Evolutionary conservation across 2,888 invertebrate species (phyloP).

Genomic region (Ophion obscuratus): DNA sequence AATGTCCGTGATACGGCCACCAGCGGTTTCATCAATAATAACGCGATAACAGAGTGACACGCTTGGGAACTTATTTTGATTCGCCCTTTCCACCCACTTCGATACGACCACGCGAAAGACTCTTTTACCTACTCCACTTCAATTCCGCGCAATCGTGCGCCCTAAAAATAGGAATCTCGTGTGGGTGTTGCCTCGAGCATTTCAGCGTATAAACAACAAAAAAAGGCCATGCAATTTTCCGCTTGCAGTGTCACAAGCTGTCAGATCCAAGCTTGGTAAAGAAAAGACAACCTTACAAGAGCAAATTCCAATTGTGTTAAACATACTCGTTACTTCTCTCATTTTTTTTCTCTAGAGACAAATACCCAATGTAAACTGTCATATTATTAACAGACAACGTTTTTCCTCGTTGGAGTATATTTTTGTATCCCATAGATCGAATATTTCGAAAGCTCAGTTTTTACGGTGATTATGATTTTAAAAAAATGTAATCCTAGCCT

Average conservation of each 20-base stretch:
- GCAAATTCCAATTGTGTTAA: neutral
- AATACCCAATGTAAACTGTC: neutral
- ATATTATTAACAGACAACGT: too few relatives aligned
- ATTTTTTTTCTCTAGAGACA: neutral
- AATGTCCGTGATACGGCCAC: constrained; percentile 26
- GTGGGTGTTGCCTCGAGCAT: constrained; percentile 36
- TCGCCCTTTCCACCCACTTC: constrained; percentile 55
- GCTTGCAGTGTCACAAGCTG: neutral
- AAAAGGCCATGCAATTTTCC: constrained; percentile 27
- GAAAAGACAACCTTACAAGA: neutral
- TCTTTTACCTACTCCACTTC: constrained; percentile 48
- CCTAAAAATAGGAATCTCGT: constrained; percentile 38
- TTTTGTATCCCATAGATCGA: too few relatives aligned
- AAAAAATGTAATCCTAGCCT: too few relatives aligned
- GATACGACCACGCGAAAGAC: constrained; percentile 39
- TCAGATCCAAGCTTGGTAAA: neutral
- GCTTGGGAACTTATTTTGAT: constrained; percentile 58
- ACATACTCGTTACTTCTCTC: neutral
- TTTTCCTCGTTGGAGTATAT: too few relatives aligned
- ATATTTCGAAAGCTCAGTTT: too few relatives aligned
- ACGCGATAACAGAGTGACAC: constrained; percentile 51
- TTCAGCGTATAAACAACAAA: constrained; percentile 12
- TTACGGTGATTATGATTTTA: too few relatives aligned
- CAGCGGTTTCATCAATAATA: constrained; percentile 48
- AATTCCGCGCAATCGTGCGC: constrained; percentile 41